Evolutionary conservation across 2,797 vertebrate genomes (phyloP).

Genomic region (Anas georgica): DNA sequence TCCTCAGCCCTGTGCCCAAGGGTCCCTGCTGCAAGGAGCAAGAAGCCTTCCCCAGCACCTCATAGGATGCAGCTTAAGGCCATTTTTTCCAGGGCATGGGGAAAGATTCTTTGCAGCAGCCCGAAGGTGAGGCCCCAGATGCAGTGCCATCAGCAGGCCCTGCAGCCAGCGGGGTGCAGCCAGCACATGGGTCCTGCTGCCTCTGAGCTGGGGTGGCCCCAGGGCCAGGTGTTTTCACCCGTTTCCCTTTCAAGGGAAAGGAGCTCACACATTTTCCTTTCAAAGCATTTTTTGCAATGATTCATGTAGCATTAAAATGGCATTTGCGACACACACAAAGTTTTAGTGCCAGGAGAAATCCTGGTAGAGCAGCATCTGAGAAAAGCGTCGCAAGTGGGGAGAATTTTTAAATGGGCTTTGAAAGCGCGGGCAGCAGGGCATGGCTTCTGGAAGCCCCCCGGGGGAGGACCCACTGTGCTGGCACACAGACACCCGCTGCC

Average conservation of each 20-base stretch:
- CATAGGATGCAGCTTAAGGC: not conserved
- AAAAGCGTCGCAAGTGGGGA: not conserved
- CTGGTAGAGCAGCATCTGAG: not conserved
- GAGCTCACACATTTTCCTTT: rapidly evolving
- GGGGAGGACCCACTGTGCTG: rapidly evolving
- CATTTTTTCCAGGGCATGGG: too few relatives aligned
- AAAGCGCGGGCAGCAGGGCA: not conserved
- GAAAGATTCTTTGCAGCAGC: too few relatives aligned
- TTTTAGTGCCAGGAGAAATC: not conserved
- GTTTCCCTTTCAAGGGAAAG: too few relatives aligned
- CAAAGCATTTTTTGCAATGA: not conserved
- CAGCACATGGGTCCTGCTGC: too few relatives aligned
- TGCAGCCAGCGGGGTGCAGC: too few relatives aligned
- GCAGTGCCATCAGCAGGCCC: too few relatives aligned
- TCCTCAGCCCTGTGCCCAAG: not conserved
- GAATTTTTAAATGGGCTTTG: not conserved
- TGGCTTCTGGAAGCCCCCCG: not conserved
- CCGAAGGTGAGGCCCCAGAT: too few relatives aligned
- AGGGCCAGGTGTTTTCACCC: too few relatives aligned
- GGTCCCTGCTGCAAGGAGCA: not conserved
- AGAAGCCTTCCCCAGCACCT: not conserved
- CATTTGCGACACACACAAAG: not conserved
- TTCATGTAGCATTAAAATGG: not conserved
- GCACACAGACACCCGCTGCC: too few relatives aligned
- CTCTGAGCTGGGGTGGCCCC: too few relatives aligned